These are phyloP conservation scores for Toxostoma redivivum DNA, from an alignment of 2,113 vertebrate species.

Conservation along the genomic window DNA sequence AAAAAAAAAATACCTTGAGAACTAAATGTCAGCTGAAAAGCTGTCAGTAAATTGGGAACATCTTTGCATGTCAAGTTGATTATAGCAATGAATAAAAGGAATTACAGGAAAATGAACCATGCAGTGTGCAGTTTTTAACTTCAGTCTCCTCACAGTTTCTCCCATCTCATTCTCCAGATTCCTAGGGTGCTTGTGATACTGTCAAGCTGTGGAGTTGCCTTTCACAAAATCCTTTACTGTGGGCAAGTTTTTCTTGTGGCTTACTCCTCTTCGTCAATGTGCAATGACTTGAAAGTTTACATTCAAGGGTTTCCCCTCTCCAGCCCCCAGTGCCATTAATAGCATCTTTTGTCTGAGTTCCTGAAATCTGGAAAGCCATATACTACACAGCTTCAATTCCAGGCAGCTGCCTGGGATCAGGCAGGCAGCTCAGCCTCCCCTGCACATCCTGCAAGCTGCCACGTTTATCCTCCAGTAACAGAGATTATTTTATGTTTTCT, in stretches of 20 bases:
- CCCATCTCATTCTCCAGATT: background rate
- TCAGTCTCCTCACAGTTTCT: background rate
- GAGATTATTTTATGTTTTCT: background rate
- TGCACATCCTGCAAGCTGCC: background rate
- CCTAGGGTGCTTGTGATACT: background rate
- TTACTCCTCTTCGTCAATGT: background rate
- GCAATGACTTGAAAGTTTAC: constrained; percentile 21
- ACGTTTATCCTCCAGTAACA: background rate
- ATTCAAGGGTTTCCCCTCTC: background rate
- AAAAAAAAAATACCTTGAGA: constrained; percentile 71
- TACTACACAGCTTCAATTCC: background rate
- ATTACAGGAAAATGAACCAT: constrained; percentile 54
- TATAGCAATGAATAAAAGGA: constrained; percentile 52
- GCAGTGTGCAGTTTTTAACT: constrained; percentile 34
- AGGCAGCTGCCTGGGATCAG: background rate
- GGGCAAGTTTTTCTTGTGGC: background rate
- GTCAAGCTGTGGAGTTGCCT: constrained; percentile 8
- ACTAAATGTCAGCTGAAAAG: constrained; percentile 67
- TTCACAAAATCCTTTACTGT: background rate
- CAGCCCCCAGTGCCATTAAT: background rate
- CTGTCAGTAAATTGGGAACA: constrained; percentile 71
- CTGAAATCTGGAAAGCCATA: background rate
- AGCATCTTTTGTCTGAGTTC: constrained; percentile 30
- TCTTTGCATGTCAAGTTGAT: constrained; percentile 63
- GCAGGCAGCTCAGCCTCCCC: background rate